Conservation (phyloP, 2,113 vertebrate genomes). For the Paracanthobrama guichenoti region DNA sequence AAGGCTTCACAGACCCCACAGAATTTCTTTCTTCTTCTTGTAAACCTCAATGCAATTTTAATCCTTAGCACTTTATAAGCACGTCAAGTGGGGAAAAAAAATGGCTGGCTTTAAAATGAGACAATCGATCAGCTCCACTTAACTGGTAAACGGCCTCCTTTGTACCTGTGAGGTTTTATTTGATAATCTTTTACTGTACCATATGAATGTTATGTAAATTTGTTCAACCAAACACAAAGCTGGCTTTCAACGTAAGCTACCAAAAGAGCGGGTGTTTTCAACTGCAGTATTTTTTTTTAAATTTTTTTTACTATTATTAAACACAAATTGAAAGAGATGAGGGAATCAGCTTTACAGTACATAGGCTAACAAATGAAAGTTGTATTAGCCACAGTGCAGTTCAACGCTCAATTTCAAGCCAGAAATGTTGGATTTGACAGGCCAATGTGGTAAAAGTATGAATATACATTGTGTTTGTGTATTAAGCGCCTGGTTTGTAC, state of each 20-base stretch:
- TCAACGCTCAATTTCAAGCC: not conserved
- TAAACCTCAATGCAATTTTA: constrained; percentile 17
- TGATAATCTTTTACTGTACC: constrained; percentile 29
- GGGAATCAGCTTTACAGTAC: not conserved
- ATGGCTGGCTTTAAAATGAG: constrained; percentile 45
- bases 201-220: constrained; percentile 44
- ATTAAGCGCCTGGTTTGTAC: constrained; percentile 15
- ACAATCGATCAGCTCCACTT: constrained; percentile 49
- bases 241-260: constrained; percentile 26
- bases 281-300: constrained; percentile 10
- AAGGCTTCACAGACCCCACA: not conserved
- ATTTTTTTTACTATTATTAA: not conserved
- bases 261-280: constrained; percentile 32
- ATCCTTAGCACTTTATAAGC: constrained; percentile 64
- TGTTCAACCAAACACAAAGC: constrained; percentile 35
- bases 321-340: not conserved
- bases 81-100: constrained; percentile 29
- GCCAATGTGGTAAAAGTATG: not conserved
- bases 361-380: not conserved
- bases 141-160: not conserved
- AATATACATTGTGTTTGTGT: constrained; percentile 14
- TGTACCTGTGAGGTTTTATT: not conserved
- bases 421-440: not conserved
- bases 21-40: not conserved
- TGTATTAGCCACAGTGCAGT: not conserved